Percentiles rank a stretch among this genome's conserved stretches.
These are phyloP conservation scores for Papilio xuthus DNA, from an alignment of 1,140 invertebrate species.

Conservation along the genomic window DNA sequence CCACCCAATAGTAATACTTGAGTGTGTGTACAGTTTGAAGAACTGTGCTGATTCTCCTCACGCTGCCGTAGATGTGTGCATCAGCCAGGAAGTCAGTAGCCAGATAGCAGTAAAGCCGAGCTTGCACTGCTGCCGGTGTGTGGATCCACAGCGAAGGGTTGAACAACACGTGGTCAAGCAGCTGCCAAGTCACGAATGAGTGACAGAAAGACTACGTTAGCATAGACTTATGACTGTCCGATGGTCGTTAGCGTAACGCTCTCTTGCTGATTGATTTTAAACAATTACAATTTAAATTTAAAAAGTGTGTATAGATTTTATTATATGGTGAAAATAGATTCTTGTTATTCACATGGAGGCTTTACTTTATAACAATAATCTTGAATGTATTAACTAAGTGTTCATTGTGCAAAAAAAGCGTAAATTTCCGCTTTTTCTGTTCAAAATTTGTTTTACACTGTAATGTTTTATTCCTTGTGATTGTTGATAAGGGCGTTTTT, in stretches of 20 bases:
- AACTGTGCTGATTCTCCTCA: conserved; percentile 97
- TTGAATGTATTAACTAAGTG: background rate
- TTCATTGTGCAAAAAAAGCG: background rate
- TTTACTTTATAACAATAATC: background rate
- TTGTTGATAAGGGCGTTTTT: background rate
- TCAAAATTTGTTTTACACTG: background rate
- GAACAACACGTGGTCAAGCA: conserved; percentile 99
- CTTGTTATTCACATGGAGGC: background rate
- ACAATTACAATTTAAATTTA: background rate
- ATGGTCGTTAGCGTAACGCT: conserved; percentile 70
- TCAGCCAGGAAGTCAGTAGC: conserved; percentile 98
- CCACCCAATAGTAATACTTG: conserved; percentile 99
- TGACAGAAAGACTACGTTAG: conserved; percentile 77
- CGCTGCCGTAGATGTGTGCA: conserved; percentile 98
- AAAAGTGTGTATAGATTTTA: background rate
- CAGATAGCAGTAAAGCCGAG: conserved; percentile 97
- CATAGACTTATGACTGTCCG: conserved; percentile 75
- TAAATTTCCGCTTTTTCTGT: background rate
- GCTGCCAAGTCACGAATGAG: conserved; percentile 88
- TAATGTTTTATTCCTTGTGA: background rate
- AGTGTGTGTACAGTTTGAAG: conserved; percentile 98
- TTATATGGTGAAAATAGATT: background rate
- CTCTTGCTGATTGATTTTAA: conserved; percentile 58
- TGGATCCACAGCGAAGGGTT: conserved; percentile 99
- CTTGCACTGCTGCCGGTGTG: conserved; percentile 97